phyloP scores from a whole-genome alignment of 2,113 vertebrate genomes.

The Stegastes partitus region DNA sequence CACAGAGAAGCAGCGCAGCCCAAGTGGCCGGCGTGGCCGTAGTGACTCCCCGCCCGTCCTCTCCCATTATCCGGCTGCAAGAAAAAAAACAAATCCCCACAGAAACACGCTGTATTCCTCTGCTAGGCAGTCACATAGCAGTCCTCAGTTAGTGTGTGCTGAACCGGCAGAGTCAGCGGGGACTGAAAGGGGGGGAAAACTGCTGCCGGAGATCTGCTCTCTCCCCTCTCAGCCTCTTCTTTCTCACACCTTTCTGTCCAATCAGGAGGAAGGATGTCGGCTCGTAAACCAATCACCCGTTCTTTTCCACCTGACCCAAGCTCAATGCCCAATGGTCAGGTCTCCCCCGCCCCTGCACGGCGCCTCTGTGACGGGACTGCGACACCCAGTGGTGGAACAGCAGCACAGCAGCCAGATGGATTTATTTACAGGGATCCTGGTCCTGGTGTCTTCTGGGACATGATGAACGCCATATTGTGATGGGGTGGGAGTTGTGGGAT shows the following conservation, averaged over 20 bases:
- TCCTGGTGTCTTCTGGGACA: not conserved
- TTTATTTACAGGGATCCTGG: not conserved
- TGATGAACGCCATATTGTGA: not conserved
- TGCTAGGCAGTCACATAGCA: constrained; percentile 71
- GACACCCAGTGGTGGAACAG: constrained; percentile 54
- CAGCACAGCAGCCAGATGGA: not conserved
- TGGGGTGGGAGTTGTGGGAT: not conserved
- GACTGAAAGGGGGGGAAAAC: constrained; percentile 42
- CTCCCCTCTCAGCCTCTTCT: constrained; percentile 21
- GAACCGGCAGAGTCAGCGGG: constrained; percentile 48
- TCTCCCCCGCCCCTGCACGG: not conserved
- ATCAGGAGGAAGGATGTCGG: constrained; percentile 67
- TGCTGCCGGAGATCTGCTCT: constrained; percentile 28
- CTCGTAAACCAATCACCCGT: constrained; percentile 79
- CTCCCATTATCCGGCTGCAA: constrained; percentile 61
- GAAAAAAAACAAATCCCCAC: constrained; percentile 49
- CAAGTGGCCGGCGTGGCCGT: constrained; percentile 64
- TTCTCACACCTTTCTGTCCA: constrained; percentile 68
- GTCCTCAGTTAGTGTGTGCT: constrained; percentile 23
- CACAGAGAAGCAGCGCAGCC: constrained; percentile 66
- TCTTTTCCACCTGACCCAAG: constrained; percentile 69
- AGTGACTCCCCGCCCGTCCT: constrained; percentile 36
- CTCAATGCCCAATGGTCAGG: constrained; percentile 61
- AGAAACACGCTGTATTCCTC: constrained; percentile 65
- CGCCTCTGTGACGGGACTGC: constrained; percentile 20